Conservation (phyloP, 2,888 invertebrate genomes). For the Lydus trimaculatus region DNA sequence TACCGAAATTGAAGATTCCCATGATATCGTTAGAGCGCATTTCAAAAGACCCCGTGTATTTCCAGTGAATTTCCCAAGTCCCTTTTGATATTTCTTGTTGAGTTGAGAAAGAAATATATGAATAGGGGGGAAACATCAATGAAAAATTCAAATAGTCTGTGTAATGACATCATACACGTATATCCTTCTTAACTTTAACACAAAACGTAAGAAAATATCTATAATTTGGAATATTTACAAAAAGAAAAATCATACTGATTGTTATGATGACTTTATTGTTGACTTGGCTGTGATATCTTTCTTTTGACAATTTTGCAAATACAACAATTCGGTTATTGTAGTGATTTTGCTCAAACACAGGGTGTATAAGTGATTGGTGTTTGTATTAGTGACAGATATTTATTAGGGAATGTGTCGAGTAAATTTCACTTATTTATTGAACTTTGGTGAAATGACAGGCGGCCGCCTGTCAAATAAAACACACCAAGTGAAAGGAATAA, state of each 20-base stretch:
- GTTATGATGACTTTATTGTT: too few species aligned
- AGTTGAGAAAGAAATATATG: background rate
- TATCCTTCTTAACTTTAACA: too few species aligned
- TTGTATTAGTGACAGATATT: constrained; percentile 45
- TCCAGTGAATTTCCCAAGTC: constrained; percentile 7
- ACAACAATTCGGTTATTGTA: constrained; percentile 17
- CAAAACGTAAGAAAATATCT: too few species aligned
- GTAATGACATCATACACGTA: background rate
- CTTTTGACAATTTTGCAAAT: too few species aligned
- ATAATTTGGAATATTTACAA: too few species aligned
- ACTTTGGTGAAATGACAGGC: constrained; percentile 42
- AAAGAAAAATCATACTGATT: too few species aligned
- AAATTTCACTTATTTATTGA: constrained; percentile 51
- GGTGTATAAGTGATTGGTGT: constrained; percentile 20
- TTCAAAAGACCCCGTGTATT: constrained; percentile 3
- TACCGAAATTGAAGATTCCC: constrained; percentile 8
- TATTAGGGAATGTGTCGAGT: constrained; percentile 47
- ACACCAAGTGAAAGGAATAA: constrained; percentile 11
- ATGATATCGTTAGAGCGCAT: constrained; percentile 5
- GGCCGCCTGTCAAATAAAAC: constrained; percentile 28
- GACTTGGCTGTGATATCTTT: too few species aligned
- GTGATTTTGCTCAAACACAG: constrained; percentile 23
- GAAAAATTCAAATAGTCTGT: background rate
- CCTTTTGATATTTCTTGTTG: background rate
- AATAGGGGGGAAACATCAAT: background rate